A percentile compares a stretch with the other conserved stretches of the same genome.
Evolutionary conservation across 1,140 invertebrate species (phyloP).

Genomic region (Meloidogyne chitwoodi): DNA sequence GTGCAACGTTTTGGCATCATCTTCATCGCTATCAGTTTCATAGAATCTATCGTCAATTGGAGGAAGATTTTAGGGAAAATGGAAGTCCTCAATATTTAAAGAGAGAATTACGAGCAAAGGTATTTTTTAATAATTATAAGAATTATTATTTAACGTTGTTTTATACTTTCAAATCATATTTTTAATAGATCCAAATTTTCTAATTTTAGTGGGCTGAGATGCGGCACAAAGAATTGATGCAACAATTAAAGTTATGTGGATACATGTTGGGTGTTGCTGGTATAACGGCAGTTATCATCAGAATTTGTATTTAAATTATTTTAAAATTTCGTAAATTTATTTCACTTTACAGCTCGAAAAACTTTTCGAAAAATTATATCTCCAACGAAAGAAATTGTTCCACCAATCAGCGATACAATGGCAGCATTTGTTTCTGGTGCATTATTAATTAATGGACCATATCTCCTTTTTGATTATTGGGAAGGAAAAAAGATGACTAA

Average conservation of each 20-base stretch:
- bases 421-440: constrained; percentile 6
- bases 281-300: not conserved
- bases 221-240: not conserved
- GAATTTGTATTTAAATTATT: not conserved
- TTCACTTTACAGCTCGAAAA: not conserved
- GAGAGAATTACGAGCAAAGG: not conserved
- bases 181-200: too few species aligned
- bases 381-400: not conserved
- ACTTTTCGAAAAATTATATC: not conserved
- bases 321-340: not conserved
- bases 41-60: not conserved
- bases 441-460: not conserved
- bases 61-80: not conserved
- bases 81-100: not conserved
- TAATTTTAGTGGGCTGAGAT: not conserved
- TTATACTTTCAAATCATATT: too few species aligned
- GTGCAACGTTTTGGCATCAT: not conserved
- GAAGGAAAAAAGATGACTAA: not conserved
- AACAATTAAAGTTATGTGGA: not conserved
- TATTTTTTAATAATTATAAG: not conserved
- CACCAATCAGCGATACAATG: not conserved
- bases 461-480: not conserved
- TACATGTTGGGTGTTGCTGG: not conserved
- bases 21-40: not conserved
- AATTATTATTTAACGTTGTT: too few species aligned